phyloP scores from a whole-genome alignment of 2,888 invertebrate genomes.

The Sthenelais limicola region DNA sequence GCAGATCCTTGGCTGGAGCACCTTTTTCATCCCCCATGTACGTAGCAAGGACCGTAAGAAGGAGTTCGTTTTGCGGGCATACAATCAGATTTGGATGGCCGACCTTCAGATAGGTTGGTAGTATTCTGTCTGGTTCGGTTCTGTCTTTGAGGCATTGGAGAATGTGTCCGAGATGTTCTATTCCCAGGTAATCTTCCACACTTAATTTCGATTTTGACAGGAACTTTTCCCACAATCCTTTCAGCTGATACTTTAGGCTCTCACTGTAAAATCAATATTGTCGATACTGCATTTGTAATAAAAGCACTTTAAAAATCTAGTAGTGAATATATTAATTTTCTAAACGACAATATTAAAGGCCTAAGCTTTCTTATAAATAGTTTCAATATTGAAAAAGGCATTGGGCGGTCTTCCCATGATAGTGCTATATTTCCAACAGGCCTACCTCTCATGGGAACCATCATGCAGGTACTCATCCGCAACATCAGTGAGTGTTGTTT shows the following conservation, averaged over 20 bases:
- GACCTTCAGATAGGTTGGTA: slow-evolving; percentile 53
- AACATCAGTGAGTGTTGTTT: too few species aligned
- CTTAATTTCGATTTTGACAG: slow-evolving; percentile 54
- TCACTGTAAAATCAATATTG: slow-evolving; percentile 27
- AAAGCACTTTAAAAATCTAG: too few species aligned
- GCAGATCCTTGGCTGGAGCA: slow-evolving; percentile 50
- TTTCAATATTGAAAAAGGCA: too few species aligned
- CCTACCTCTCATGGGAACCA: too few species aligned
- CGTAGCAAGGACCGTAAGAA: slow-evolving; percentile 44
- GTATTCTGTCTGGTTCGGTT: slow-evolving; percentile 45
- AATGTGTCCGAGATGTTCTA: slow-evolving; percentile 62
- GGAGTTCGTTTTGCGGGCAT: slow-evolving; percentile 50
- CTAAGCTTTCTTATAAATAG: too few species aligned
- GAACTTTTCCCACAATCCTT: slow-evolving; percentile 56
- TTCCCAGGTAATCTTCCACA: slow-evolving; percentile 58
- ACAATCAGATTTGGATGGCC: slow-evolving; percentile 61
- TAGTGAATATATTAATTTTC: too few species aligned
- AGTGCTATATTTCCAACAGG: too few species aligned
- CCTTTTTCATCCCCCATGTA: slow-evolving; percentile 45
- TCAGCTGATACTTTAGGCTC: slow-evolving; percentile 44
- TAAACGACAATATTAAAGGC: too few species aligned
- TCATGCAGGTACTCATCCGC: too few species aligned
- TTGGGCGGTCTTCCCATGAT: too few species aligned
- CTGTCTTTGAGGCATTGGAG: slow-evolving; percentile 54
- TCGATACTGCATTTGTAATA: too few species aligned